These are phyloP conservation scores for Nothobranchius furzeri DNA, from an alignment of 2,113 vertebrate species.

Conservation along the genomic window DNA sequence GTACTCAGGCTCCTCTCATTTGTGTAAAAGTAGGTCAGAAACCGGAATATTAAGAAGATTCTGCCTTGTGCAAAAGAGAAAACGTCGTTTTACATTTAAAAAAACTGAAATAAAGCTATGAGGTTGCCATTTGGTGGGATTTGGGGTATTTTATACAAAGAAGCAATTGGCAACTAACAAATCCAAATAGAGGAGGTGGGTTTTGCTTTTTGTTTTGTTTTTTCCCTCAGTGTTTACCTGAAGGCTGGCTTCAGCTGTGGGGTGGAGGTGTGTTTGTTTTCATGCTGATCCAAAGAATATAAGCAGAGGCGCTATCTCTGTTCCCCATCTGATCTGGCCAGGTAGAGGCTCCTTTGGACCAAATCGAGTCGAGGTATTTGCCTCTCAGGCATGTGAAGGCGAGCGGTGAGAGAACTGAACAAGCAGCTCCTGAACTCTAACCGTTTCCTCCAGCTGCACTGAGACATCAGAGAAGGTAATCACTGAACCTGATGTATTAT, in stretches of 20 bases:
- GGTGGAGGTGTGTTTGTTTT: slow-evolving; percentile 75
- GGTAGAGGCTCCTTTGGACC: slow-evolving; percentile 60
- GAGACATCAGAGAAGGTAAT: slow-evolving; percentile 2
- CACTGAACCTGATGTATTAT: neutral
- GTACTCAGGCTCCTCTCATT: slow-evolving; percentile 44
- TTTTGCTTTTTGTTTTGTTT: slow-evolving; percentile 10
- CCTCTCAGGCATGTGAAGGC: slow-evolving; percentile 68
- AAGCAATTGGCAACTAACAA: slow-evolving; percentile 46
- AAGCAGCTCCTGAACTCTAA: slow-evolving; percentile 13
- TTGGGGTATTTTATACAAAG: neutral
- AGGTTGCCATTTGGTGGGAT: no score
- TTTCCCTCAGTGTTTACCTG: slow-evolving; percentile 37
- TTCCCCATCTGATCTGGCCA: slow-evolving; percentile 71
- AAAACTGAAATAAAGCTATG: no score
- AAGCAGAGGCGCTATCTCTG: slow-evolving; percentile 69
- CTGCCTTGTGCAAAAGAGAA: no score
- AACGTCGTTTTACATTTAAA: no score
- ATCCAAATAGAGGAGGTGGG: slow-evolving; percentile 31
- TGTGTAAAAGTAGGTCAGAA: slow-evolving; percentile 52
- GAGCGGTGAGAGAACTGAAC: slow-evolving; percentile 28
- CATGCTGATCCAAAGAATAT: slow-evolving; percentile 58
- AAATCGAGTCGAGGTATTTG: slow-evolving; percentile 72
- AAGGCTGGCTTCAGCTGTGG: slow-evolving; percentile 55
- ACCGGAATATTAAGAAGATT: slow-evolving; percentile 38
- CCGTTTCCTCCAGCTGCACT: slow-evolving; percentile 5